phyloP scores from a whole-genome alignment of 53 echinoderm and acorn worm species.

The Henricia sp. region DNA sequence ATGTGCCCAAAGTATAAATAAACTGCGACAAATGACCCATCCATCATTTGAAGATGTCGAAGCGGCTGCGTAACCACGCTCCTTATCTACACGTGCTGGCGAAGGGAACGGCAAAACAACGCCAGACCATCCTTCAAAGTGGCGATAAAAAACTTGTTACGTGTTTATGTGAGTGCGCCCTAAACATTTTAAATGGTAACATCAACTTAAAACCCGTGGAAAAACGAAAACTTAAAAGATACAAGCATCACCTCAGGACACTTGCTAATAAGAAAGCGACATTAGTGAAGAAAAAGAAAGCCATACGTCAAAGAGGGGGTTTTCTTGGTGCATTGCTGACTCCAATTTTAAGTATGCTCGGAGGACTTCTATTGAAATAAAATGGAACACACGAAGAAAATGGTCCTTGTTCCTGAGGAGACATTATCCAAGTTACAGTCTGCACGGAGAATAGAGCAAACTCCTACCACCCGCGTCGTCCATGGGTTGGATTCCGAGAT shows the following conservation, averaged over 20 bases:
- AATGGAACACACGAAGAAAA: constrained; percentile 78
- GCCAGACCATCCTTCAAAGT: constrained; percentile 65
- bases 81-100: constrained; percentile 73
- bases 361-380: constrained; percentile 47
- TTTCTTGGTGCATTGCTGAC: constrained; percentile 61
- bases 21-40: background rate
- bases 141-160: constrained; percentile 63
- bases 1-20: constrained; percentile 59
- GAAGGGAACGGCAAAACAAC: constrained; percentile 60
- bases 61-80: constrained; percentile 53
- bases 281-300: constrained; percentile 52
- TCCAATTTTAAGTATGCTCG: constrained; percentile 32
- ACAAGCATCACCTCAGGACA: constrained; percentile 51
- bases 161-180: constrained; percentile 45
- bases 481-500: constrained; percentile 56
- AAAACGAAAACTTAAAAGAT: constrained; percentile 47
- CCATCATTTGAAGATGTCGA: constrained; percentile 54
- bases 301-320: constrained; percentile 65
- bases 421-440: constrained; percentile 59
- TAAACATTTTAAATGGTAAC: constrained; percentile 46
- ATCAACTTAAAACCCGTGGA: constrained; percentile 58
- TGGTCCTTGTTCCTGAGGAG: constrained; percentile 74
- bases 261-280: constrained; percentile 51
- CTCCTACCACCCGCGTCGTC: constrained; percentile 53
- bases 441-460: constrained; percentile 37